phyloP scores from a whole-genome alignment of 2,113 vertebrate species.

The Pavo muticus region DNA sequence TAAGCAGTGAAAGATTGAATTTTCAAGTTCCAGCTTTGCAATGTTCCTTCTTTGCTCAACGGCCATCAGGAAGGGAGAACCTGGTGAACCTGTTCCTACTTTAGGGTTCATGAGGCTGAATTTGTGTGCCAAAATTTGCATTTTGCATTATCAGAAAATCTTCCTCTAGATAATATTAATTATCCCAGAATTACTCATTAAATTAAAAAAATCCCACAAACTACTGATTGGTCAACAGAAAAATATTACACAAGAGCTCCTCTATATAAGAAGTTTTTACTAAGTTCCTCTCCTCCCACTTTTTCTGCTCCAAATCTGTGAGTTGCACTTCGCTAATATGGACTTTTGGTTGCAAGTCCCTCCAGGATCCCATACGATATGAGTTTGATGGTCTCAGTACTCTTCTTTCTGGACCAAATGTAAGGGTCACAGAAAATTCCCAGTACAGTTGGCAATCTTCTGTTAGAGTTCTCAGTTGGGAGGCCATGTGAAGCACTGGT shows the following conservation, averaged over 20 bases:
- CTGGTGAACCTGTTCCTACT: background rate
- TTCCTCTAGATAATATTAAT: background rate
- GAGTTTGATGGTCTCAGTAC: background rate
- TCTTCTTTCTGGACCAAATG: slow-evolving; percentile 12
- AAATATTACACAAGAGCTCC: background rate
- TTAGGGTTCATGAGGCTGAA: background rate
- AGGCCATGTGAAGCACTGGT: background rate
- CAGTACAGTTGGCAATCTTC: background rate
- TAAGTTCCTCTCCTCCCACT: background rate
- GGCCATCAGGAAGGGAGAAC: background rate
- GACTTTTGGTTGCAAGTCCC: slow-evolving; percentile 54
- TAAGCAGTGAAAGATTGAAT: background rate
- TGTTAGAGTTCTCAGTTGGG: background rate
- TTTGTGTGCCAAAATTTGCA: background rate
- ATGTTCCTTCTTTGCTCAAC: background rate
- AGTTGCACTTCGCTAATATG: slow-evolving; percentile 20
- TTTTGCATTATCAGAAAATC: background rate
- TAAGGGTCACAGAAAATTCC: slow-evolving; percentile 35
- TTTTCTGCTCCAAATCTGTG: background rate
- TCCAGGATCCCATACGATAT: slow-evolving; percentile 29
- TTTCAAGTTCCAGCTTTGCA: background rate
- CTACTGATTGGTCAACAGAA: background rate
- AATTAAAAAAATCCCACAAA: background rate
- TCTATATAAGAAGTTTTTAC: background rate
- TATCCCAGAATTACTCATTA: background rate